phyloP scores from a whole-genome alignment of 2,888 invertebrate genomes.

The Clanis bilineata region DNA sequence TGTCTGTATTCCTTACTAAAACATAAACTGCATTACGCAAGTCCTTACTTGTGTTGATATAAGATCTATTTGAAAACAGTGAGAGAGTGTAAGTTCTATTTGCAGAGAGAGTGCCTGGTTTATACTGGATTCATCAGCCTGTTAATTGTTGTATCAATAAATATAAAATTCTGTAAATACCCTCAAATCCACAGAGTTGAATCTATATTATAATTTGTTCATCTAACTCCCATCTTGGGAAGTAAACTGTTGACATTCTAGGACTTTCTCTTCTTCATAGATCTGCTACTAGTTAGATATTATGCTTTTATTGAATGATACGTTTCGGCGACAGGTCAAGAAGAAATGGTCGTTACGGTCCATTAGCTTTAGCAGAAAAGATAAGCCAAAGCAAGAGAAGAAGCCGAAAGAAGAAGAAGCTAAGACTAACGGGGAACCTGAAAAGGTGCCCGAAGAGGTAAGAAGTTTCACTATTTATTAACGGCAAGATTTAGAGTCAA shows the following conservation, averaged over 20 bases:
- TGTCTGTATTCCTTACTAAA: too few species aligned
- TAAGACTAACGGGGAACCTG: constrained; percentile 83
- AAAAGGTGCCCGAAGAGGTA: constrained; percentile 86
- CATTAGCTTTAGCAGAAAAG: constrained; percentile 93
- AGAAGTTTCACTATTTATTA: constrained; percentile 38
- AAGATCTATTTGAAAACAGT: too few species aligned
- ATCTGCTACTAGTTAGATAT: not conserved
- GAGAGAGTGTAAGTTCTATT: too few species aligned
- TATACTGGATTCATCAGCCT: too few species aligned
- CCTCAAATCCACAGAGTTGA: too few species aligned
- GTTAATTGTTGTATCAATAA: too few species aligned
- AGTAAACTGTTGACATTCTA: not conserved
- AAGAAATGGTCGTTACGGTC: constrained; percentile 95
- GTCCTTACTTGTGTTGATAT: too few species aligned
- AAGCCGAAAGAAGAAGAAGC: constrained; percentile 82
- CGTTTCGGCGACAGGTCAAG: constrained; percentile 83
- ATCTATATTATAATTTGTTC: too few species aligned
- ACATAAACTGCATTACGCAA: too few species aligned
- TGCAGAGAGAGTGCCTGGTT: too few species aligned
- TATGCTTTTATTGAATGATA: constrained; percentile 19
- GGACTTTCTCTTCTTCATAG: not conserved
- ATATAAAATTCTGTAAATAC: too few species aligned
- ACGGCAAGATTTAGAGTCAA: not conserved
- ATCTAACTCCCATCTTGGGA: too few species aligned
- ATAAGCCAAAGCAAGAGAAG: constrained; percentile 92